Base-by-base conservation (phyloP, 2,888 invertebrate species). In the Hirtodrosophila histrioides region DNA sequence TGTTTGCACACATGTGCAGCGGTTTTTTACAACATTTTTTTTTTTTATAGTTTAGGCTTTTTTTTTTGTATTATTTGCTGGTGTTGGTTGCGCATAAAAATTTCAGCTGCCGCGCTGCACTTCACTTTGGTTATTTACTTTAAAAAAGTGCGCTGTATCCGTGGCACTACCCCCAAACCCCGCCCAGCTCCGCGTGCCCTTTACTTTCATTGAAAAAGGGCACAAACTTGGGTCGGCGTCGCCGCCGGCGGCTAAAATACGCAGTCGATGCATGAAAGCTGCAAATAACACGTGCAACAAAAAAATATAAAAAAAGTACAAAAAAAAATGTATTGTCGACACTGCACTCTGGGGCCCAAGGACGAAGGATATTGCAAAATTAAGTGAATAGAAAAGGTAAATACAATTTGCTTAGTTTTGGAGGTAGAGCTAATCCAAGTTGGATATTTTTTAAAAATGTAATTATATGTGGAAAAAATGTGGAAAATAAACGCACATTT, bases 211-310 rank as follows among this genome's bases (percentile, higher is more conserved):
- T 43, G 31, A 48, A 55, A 62, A 53, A 55, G 72, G 58, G 76
- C 76, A 65, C 58, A 65, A 60, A 46, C 49, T 72, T 73, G 56
- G 51, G 44, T 68, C 12, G 29, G 23, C 68, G 49, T 43, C 61
- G 23, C 46, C 23, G 77, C 86, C 79, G 40, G 11, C 39, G 80
- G 88, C 77, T 67, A 70, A 73, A 85, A 86, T 83, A 73, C 86
- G 73, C 83, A 82, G 83, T 76, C 83, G 77, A 82, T 83, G 83
- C 83, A 83, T 82, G 86, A 82, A 85, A 78, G 87, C 83, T 87
- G 69, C 79, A 78, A 85, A 87, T 73, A 82, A 73, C 63, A 70
- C 50, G 57, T 48, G 29, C 56, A 50, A 39, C 51, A 74, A 46
- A 53, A 40, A 41, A 44, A 8, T 4, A 4, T 2, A 27, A 27